Conservation (phyloP, 2,888 invertebrate species). For the Margaritifera margaritifera region DNA sequence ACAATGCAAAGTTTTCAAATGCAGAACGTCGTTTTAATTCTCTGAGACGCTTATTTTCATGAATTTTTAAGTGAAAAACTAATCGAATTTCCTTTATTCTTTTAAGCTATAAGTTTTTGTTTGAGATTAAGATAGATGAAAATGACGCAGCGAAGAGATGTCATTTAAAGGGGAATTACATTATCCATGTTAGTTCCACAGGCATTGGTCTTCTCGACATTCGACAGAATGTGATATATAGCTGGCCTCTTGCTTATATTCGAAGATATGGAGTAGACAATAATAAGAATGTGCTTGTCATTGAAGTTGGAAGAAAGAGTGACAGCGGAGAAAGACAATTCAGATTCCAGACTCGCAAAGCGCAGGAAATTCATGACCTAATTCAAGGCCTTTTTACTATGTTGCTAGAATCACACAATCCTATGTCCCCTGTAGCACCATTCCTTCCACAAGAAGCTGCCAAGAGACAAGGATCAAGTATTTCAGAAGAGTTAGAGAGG, state of each 20-base stretch:
- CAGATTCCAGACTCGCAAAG: constrained; percentile 31
- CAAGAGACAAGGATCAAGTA: too few relatives aligned
- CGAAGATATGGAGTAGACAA: constrained; percentile 58
- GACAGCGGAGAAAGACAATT: constrained; percentile 57
- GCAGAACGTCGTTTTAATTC: too few relatives aligned
- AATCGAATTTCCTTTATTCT: background rate
- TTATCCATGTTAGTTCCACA: background rate
- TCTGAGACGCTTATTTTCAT: too few relatives aligned
- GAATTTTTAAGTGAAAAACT: too few relatives aligned
- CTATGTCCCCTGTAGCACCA: too few relatives aligned
- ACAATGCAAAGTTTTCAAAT: too few relatives aligned
- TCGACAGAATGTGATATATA: constrained; percentile 38
- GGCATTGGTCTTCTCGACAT: background rate
- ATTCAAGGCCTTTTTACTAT: too few relatives aligned
- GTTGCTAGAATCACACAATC: too few relatives aligned
- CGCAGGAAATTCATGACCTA: constrained; percentile 26
- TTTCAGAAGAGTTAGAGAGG: too few relatives aligned
- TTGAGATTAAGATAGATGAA: constrained; percentile 19
- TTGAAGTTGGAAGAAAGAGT: constrained; percentile 68
- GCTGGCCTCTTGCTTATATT: constrained; percentile 62
- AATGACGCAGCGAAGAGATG: constrained; percentile 18
- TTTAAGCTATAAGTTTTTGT: constrained; percentile 28
- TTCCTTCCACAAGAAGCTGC: too few relatives aligned
- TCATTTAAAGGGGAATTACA: constrained; percentile 16
- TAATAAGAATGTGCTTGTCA: constrained; percentile 41